Evolutionary conservation across 1,140 invertebrate genomes (phyloP), one percentile per base, ranked within the genome.

Genomic region (Zaprionus kolodkinae): DNA sequence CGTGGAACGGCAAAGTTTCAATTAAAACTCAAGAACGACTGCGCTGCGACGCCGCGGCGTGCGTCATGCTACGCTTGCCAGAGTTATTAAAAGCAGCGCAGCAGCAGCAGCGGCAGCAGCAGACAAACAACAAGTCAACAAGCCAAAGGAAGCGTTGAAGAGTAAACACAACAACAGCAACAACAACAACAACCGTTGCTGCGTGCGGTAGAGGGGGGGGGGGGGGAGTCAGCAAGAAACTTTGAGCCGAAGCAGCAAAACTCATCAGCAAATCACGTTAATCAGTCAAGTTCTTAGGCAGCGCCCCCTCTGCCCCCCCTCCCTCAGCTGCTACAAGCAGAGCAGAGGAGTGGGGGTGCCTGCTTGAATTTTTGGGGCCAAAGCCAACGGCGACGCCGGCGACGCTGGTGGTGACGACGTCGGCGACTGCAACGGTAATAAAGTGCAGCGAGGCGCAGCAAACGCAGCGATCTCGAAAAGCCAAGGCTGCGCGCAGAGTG

Each of bases 231-330:
- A 36, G 15, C 15, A 61, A 30, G 35, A 76, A 72, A 72, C 56
- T 72, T 72, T 73, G 62, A 66, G 45, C 43, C 48, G n/a, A n/a
- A 69, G 54, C 71, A 62, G 15, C 66, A 65, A 78, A 72, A 68
- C 67, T 72, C 80, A 74, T 82, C 71, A 82, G 67, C 70, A 80
- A 80, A 82, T 82, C 80, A 78, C 71, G 78, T 82, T 83, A 81
- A 81, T 78, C 80, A 78, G 71, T 77, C 70, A 76, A 78, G 72
- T 69, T 67, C 59, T 60, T 62, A 35, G 10, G 56, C 21, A 48
- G 15, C 45, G 21, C 21, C 59, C 38, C 25, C 38, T 54, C 52
- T 25, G 7, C 13, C 15, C 0, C n/a, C 21, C 2, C 21, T 21
- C 0, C n/a, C 21, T 21, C 21, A 1, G 21, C 21, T 25, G 12